A percentile compares a stretch with the other conserved stretches of the same genome.
These are phyloP conservation scores for Remorina albescens DNA, from an alignment of 2,797 vertebrate species.

Conservation along the genomic window DNA sequence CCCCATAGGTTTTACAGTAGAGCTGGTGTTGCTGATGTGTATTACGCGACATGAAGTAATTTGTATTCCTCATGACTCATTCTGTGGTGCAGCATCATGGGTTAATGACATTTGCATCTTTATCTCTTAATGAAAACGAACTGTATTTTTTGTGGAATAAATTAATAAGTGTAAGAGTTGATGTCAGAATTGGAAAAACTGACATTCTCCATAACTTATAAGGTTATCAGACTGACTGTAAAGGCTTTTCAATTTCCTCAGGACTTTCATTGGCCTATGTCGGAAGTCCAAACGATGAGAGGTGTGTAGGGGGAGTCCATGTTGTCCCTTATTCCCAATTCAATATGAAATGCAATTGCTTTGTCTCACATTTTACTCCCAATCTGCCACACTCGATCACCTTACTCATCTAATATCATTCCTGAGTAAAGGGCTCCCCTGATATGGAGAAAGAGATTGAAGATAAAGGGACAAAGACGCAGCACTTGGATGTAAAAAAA, in stretches of 20 bases:
- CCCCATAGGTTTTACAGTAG: background rate
- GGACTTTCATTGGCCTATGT: constrained; percentile 48
- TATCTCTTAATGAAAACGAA: constrained; percentile 6
- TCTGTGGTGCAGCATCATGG: background rate
- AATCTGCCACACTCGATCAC: constrained; percentile 76
- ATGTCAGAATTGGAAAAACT: constrained; percentile 34
- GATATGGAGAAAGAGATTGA: constrained; percentile 57
- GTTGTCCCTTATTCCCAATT: constrained; percentile 87
- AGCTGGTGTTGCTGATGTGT: background rate
- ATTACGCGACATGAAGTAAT: background rate
- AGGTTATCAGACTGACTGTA: constrained; percentile 51
- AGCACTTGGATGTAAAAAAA: constrained; percentile 9
- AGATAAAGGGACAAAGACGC: constrained; percentile 31
- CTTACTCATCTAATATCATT: constrained; percentile 78
- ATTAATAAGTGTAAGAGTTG: too few relatives aligned
- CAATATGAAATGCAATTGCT: constrained; percentile 88
- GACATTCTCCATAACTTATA: constrained; percentile 42
- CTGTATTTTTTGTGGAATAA: background rate
- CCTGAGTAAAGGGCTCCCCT: constrained; percentile 68
- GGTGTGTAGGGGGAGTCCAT: constrained; percentile 57
- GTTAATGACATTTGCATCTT: background rate
- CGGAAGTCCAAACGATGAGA: constrained; percentile 62
- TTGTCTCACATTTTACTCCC: constrained; percentile 84
- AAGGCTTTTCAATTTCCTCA: constrained; percentile 60
- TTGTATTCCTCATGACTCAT: background rate